Evolutionary conservation across 2,888 invertebrate species (phyloP).

Genomic region (Melinaea marsaeus): DNA sequence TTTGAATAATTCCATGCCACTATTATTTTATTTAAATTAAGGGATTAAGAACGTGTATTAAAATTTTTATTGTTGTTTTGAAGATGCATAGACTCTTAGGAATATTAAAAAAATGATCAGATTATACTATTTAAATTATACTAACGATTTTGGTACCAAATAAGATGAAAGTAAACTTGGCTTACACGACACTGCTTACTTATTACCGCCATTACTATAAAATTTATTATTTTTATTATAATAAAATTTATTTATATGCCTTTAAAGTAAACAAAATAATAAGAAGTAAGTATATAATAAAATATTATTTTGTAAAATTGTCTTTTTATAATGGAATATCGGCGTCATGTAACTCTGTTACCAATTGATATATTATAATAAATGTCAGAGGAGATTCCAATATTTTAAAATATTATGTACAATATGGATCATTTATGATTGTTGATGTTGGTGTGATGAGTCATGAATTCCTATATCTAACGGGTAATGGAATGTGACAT

Average conservation of each 20-base stretch:
- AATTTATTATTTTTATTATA: background rate
- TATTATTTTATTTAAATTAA: slow-evolving; percentile 25
- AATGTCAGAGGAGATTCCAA: slow-evolving; percentile 2
- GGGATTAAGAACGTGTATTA: slow-evolving; percentile 22
- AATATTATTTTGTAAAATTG: too few species aligned
- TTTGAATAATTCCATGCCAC: slow-evolving; percentile 23
- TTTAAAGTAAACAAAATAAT: too few species aligned
- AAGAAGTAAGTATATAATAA: too few species aligned
- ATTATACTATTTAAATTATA: slow-evolving; percentile 15
- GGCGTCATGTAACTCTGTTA: background rate
- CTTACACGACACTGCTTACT: background rate
- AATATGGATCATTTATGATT: slow-evolving; percentile 5
- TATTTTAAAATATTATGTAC: slow-evolving; percentile 4
- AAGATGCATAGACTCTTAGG: slow-evolving; percentile 1
- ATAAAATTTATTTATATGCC: too few species aligned
- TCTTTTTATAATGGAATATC: background rate
- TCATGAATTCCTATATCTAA: slow-evolving; percentile 33
- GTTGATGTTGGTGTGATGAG: slow-evolving; percentile 41
- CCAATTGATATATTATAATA: background rate
- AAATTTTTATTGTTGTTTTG: slow-evolving; percentile 20
- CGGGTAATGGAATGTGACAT: slow-evolving; percentile 39
- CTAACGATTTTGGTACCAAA: slow-evolving; percentile 15
- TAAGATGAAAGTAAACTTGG: slow-evolving; percentile 23
- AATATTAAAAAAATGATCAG: slow-evolving; percentile 1
- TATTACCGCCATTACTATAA: slow-evolving; percentile 24